Base-by-base conservation (phyloP, 2,888 invertebrate species). In the Diadegma fenestrale region DNA sequence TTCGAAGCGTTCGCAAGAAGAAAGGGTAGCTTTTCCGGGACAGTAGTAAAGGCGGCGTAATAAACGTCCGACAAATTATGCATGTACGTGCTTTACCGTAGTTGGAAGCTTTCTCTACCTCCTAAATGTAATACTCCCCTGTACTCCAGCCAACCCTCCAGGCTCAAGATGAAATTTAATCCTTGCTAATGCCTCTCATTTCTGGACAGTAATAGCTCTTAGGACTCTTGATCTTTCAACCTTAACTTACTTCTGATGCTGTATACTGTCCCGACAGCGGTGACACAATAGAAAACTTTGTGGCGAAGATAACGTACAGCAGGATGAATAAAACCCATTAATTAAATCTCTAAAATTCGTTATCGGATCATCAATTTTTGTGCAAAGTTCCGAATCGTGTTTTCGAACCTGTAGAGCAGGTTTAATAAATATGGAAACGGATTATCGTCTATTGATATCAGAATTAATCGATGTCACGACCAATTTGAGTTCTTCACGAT, bases 41-140 rank as follows among this genome's bases (percentile, higher is more conserved):
- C 37, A 64, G 33, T 37, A 64, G 64, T 37, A 64, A 64, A 33
- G 37, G 64, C 19, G 10, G 33, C 64, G 72, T 48, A 87, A 82
- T 85, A 82, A 86, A 85, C 89, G 88, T 89, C 88, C 87, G 90
- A 90, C 90, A 91, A 90, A 90, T 90, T 90, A 90, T 91, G 90
- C 88, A 86, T 86, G 85, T 88, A 89, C 89, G 87, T 86, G 87
- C 86, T 85, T 26, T 19, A 81, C 83, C 63, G 84, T 85, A 89
- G 91, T 89, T 80, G 54, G 86, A 82, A 51, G 85, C 81, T 82
- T 84, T 69, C 87, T 37, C 72, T 80, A 54, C 78, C 76, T 30
- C 54, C 66, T 73, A 72, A 84, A 80, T 84, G 48, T 63, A 84
- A 83, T 75, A 76, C 79, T 64, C 76, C 26, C 58, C 43, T 63